Percentiles rank a stretch among this genome's conserved stretches.
Evolutionary conservation across 2,113 vertebrate genomes (phyloP).

Genomic region (Aramus guarauna): DNA sequence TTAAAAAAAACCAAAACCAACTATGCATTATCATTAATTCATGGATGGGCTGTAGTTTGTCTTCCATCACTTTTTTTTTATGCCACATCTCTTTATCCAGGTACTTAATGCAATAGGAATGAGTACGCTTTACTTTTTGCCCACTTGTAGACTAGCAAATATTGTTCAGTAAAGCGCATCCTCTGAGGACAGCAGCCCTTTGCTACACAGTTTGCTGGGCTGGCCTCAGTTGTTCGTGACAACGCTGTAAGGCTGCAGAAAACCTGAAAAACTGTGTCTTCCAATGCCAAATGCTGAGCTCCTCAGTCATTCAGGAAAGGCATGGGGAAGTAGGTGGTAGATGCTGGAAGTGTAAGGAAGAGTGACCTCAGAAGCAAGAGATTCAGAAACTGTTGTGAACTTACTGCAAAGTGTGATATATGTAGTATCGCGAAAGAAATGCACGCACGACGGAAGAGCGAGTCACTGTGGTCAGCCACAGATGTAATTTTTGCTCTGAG

Average conservation of each 20-base stretch:
- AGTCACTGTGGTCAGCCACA: background rate
- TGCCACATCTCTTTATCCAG: background rate
- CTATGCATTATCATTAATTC: background rate
- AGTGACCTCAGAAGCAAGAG: background rate
- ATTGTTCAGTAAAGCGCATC: background rate
- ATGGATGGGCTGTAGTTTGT: background rate
- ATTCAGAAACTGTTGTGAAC: background rate
- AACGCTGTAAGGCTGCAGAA: background rate
- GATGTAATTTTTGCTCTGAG: background rate
- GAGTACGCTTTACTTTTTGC: background rate
- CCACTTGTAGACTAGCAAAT: background rate
- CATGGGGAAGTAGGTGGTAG: background rate
- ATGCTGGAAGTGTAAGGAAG: background rate
- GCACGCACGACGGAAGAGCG: background rate
- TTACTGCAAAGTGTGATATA: background rate
- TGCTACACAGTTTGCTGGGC: background rate
- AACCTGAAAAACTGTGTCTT: background rate
- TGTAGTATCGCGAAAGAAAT: background rate
- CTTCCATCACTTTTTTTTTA: background rate
- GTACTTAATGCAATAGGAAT: background rate
- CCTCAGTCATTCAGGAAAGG: background rate
- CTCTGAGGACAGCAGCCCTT: background rate
- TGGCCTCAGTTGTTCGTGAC: background rate
- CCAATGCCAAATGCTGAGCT: background rate
- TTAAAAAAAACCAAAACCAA: background rate